Conservation (phyloP, 2,797 vertebrate genomes). For the Ptychadena robeensis region DNA sequence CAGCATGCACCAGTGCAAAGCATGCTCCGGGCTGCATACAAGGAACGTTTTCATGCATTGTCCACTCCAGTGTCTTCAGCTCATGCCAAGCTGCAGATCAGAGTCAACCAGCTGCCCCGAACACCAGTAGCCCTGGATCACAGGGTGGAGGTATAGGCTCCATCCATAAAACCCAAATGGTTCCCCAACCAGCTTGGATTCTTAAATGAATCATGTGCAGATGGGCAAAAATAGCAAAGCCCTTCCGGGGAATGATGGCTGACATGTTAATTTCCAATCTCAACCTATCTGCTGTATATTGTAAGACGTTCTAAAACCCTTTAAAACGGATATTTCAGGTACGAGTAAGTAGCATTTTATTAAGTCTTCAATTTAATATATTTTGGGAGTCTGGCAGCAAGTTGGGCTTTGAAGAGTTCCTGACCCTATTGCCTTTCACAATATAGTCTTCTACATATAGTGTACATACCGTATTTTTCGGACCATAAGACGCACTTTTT, state of each 20-base stretch:
- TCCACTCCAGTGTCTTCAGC: constrained; percentile 71
- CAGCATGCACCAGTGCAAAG: constrained; percentile 75
- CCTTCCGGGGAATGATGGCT: background rate
- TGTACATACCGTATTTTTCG: background rate
- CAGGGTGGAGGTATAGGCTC: constrained; percentile 7
- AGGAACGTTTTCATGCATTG: constrained; percentile 76
- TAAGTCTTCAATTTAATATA: too few relatives aligned
- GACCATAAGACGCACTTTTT: too few relatives aligned
- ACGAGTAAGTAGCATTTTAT: too few relatives aligned
- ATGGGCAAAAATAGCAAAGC: background rate
- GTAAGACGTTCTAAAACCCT: too few relatives aligned
- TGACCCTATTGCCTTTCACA: background rate
- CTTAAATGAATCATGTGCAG: background rate
- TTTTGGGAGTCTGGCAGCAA: too few relatives aligned
- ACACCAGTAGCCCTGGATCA: constrained; percentile 56
- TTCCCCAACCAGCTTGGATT: background rate
- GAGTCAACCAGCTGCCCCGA: constrained; percentile 78
- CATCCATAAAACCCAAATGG: constrained; percentile 18
- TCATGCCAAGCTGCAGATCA: constrained; percentile 80
- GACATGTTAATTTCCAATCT: background rate
- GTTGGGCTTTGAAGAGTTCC: too few relatives aligned
- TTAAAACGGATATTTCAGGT: too few relatives aligned
- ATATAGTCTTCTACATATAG: background rate
- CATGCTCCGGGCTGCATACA: constrained; percentile 75
- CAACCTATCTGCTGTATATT: background rate